Evolutionary conservation across 2,113 vertebrate species (phyloP).

Genomic region (Camarhynchus parvulus): DNA sequence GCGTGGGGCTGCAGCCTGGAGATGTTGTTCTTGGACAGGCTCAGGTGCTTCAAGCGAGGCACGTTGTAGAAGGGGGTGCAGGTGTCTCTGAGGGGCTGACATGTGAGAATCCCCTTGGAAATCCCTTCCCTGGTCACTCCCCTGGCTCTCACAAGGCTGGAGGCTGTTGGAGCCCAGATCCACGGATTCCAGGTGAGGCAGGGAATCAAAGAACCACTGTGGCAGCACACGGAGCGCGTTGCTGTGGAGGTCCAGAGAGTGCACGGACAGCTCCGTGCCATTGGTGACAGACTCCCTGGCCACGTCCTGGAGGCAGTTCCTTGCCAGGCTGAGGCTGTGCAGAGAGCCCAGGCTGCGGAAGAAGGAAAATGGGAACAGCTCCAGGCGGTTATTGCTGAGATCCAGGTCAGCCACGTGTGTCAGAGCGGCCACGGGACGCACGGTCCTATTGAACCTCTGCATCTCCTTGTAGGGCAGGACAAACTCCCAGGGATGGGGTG

Average conservation of each 20-base stretch:
- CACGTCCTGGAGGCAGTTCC: constrained; percentile 79
- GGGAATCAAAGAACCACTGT: constrained; percentile 67
- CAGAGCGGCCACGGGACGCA: not conserved
- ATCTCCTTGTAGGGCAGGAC: constrained; percentile 65
- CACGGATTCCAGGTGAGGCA: constrained; percentile 73
- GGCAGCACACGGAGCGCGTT: constrained; percentile 73
- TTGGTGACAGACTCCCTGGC: not conserved
- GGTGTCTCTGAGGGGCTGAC: not conserved
- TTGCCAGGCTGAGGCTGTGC: constrained; percentile 74
- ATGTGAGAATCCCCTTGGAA: not conserved
- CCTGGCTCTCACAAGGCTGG: constrained; percentile 56
- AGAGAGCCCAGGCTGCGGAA: constrained; percentile 73
- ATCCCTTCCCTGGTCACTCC: not conserved
- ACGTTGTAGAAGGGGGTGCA: constrained; percentile 75
- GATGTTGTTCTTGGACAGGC: constrained; percentile 73
- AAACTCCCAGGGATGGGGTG: not conserved
- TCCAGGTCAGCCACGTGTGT: constrained; percentile 73
- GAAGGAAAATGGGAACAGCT: constrained; percentile 72
- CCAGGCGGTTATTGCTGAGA: constrained; percentile 80
- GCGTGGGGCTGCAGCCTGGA: constrained; percentile 53
- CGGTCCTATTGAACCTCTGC: not conserved
- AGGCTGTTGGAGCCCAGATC: constrained; percentile 77
- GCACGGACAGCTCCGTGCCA: constrained; percentile 34
- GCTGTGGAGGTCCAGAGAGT: constrained; percentile 69
- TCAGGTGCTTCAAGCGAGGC: constrained; percentile 74